Conservation (phyloP, 2,888 invertebrate species). For the Caenorhabditis sp. region DNA sequence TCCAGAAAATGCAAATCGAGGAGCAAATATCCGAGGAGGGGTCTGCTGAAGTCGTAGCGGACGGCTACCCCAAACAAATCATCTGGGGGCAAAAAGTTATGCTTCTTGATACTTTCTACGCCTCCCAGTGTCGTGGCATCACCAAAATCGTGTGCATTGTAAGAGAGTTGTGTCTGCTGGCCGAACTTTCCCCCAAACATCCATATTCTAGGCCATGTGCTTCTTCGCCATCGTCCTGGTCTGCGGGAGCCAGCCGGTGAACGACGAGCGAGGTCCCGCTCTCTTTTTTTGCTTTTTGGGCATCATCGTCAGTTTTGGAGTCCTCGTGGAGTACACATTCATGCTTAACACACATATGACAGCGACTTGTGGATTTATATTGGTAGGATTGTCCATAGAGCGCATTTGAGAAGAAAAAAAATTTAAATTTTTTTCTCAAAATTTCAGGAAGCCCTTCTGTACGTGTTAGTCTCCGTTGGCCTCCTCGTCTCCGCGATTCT, state of each 20-base stretch:
- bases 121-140: slow-evolving; percentile 73
- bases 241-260: slow-evolving; percentile 70
- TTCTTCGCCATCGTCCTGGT: slow-evolving; percentile 70
- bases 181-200: not conserved
- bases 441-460: slow-evolving; percentile 70
- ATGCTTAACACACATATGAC: slow-evolving; percentile 74
- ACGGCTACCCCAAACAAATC: slow-evolving; percentile 56
- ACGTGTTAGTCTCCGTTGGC: slow-evolving; percentile 68
- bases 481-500: slow-evolving; percentile 71
- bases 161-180: slow-evolving; percentile 29
- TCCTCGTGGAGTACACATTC: slow-evolving; percentile 75
- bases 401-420: no score
- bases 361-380: slow-evolving; percentile 71
- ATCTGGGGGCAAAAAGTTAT: slow-evolving; percentile 68
- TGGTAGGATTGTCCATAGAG: slow-evolving; percentile 58
- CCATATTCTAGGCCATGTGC: slow-evolving; percentile 65
- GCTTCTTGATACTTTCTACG: slow-evolving; percentile 73
- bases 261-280: slow-evolving; percentile 76
- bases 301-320: slow-evolving; percentile 73
- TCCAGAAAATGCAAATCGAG: slow-evolving; percentile 25
- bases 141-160: slow-evolving; percentile 78
- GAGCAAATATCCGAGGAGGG: slow-evolving; percentile 28
- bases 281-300: slow-evolving; percentile 73
- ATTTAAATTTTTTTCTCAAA: no score
- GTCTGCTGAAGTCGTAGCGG: not conserved